A percentile compares a stretch with the other conserved stretches of the same genome.
phyloP scores from a whole-genome alignment of 2,797 vertebrate species.

The Pampus argenteus region DNA sequence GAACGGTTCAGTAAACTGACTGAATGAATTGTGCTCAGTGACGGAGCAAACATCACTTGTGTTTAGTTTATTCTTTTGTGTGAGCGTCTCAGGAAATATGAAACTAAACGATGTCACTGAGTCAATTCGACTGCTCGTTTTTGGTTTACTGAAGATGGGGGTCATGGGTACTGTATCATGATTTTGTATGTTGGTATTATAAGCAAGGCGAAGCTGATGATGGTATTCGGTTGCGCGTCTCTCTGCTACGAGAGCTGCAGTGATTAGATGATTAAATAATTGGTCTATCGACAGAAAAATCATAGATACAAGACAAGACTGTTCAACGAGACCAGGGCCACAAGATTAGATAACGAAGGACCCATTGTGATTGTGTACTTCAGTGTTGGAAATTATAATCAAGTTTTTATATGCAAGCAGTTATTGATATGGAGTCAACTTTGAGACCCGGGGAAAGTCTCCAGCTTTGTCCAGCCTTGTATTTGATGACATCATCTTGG shows the following conservation, averaged over 20 bases:
- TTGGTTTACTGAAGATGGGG: background rate
- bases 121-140: background rate
- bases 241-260: background rate
- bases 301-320: too few relatives aligned
- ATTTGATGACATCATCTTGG: too few relatives aligned
- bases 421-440: too few relatives aligned
- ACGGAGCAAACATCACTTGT: slow-evolving; percentile 39
- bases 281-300: too few relatives aligned
- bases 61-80: slow-evolving; percentile 23
- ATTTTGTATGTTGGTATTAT: background rate
- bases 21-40: slow-evolving; percentile 49
- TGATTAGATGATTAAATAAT: background rate
- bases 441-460: background rate
- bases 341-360: background rate
- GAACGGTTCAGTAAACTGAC: slow-evolving; percentile 42
- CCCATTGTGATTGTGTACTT: too few relatives aligned
- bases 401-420: too few relatives aligned
- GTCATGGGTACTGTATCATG: background rate
- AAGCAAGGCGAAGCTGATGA: background rate
- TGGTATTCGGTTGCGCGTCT: background rate
- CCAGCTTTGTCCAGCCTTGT: background rate
- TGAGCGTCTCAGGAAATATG: slow-evolving; percentile 29
- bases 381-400: too few relatives aligned
- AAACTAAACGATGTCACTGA: slow-evolving; percentile 3
- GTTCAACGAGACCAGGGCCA: background rate